These are phyloP conservation scores for Narcine bancroftii DNA, from an alignment of 2,113 vertebrate species.

Conservation along the genomic window DNA sequence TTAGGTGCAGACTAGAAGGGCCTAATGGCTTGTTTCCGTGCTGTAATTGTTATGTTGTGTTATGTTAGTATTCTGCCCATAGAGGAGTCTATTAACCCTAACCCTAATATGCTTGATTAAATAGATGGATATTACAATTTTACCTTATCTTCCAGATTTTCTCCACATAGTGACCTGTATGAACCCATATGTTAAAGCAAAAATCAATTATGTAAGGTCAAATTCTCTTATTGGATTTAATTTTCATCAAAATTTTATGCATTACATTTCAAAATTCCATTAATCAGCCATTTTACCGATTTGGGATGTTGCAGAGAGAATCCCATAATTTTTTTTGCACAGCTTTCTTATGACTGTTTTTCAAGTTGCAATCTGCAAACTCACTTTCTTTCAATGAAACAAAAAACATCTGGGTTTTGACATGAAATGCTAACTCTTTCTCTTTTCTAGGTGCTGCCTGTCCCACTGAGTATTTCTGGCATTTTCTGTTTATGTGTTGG, in stretches of 20 bases:
- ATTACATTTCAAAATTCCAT: not conserved
- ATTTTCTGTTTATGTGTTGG: too few relatives aligned
- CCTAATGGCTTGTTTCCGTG: too few relatives aligned
- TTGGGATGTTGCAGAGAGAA: not conserved
- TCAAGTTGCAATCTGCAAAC: not conserved
- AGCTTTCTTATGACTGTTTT: not conserved
- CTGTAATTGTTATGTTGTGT: too few relatives aligned
- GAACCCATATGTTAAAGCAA: not conserved
- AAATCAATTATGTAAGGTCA: not conserved
- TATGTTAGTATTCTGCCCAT: not conserved
- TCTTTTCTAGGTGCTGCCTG: too few relatives aligned
- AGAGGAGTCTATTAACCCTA: too few relatives aligned
- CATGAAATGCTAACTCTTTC: too few relatives aligned
- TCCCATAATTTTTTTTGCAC: not conserved
- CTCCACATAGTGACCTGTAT: not conserved
- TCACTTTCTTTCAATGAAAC: not conserved
- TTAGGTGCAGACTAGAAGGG: too few relatives aligned
- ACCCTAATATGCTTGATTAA: too few relatives aligned
- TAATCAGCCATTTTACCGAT: not conserved
- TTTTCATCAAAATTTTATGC: not conserved
- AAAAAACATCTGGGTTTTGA: too few relatives aligned
- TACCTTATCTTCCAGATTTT: not conserved
- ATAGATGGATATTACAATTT: not conserved
- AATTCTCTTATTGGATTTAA: not conserved
- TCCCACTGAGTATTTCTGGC: too few relatives aligned